Percentiles rank a stretch among this genome's conserved stretches.
These are phyloP conservation scores for Varroa destructor DNA, from an alignment of 1,140 invertebrate species.

Conservation along the genomic window DNA sequence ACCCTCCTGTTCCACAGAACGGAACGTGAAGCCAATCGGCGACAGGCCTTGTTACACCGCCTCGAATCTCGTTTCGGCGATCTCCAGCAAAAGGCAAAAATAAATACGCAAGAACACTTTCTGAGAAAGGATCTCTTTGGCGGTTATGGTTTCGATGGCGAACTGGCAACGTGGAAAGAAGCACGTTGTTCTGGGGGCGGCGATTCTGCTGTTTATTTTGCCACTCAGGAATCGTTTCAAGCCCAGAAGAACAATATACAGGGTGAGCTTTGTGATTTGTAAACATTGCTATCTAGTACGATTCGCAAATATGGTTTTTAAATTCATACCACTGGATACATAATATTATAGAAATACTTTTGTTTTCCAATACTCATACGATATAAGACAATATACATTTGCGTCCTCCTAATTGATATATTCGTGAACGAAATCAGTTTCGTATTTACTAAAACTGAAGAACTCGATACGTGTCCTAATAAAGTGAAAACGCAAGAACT, in stretches of 20 bases:
- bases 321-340: too few species aligned
- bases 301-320: too few species aligned
- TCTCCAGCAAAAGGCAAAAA: background rate
- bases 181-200: background rate
- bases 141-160: background rate
- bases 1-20: background rate
- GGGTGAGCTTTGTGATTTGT: background rate
- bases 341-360: too few species aligned
- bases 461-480: too few species aligned
- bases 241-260: constrained; percentile 7
- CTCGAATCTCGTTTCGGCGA: background rate
- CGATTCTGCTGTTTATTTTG: too few species aligned
- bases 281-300: too few species aligned
- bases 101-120: background rate
- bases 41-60: background rate
- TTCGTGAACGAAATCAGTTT: too few species aligned
- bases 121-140: constrained; percentile 9
- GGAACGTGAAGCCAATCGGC: constrained; percentile 9
- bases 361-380: too few species aligned
- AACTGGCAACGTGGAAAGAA: background rate
- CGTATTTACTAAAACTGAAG: too few species aligned
- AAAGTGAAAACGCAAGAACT: too few species aligned
- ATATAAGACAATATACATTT: too few species aligned
- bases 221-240: background rate
- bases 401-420: too few species aligned